Percentiles rank a stretch among this genome's conserved stretches.
These are phyloP conservation scores for Kryphioiulus occultus DNA, from an alignment of 2,888 invertebrate genomes.

Conservation along the genomic window DNA sequence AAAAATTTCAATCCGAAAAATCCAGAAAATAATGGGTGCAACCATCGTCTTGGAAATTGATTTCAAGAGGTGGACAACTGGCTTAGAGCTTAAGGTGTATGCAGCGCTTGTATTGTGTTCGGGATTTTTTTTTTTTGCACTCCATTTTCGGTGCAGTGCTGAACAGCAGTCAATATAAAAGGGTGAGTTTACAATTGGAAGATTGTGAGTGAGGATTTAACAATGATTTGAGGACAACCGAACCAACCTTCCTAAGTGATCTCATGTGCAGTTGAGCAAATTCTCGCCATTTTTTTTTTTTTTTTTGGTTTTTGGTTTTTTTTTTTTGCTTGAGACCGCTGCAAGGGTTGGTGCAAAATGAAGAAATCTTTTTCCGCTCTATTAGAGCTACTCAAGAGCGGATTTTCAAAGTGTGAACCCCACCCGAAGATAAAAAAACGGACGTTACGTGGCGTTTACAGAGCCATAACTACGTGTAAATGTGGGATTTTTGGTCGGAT, in stretches of 20 bases:
- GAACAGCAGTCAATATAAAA: constrained; percentile 14
- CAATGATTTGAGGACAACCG: constrained; percentile 20
- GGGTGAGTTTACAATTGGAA: constrained; percentile 23
- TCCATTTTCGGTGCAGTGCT: not conserved
- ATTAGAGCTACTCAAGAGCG: constrained; percentile 31
- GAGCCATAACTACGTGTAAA: constrained; percentile 20
- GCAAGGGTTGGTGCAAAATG: not conserved
- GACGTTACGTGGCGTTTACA: not conserved
- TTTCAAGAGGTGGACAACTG: not conserved
- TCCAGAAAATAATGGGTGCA: not conserved
- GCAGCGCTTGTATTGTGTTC: not conserved
- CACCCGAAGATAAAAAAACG: constrained; percentile 3
- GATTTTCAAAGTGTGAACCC: constrained; percentile 1
- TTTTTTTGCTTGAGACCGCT: not conserved
- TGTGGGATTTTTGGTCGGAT: constrained; percentile 3
- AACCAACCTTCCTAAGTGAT: constrained; percentile 31
- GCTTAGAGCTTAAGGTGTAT: not conserved
- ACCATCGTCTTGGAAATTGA: not conserved
- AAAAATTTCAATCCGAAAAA: constrained; percentile 3
- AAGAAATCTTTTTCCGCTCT: constrained; percentile 35
- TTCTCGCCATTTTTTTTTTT: not conserved
- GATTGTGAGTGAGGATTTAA: constrained; percentile 35
- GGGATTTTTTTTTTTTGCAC: not conserved
- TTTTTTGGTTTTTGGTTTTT: too few species aligned
- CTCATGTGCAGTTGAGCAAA: constrained; percentile 35